Conservation (phyloP, 2,797 vertebrate genomes). For the Lagorchestes hirsutus region DNA sequence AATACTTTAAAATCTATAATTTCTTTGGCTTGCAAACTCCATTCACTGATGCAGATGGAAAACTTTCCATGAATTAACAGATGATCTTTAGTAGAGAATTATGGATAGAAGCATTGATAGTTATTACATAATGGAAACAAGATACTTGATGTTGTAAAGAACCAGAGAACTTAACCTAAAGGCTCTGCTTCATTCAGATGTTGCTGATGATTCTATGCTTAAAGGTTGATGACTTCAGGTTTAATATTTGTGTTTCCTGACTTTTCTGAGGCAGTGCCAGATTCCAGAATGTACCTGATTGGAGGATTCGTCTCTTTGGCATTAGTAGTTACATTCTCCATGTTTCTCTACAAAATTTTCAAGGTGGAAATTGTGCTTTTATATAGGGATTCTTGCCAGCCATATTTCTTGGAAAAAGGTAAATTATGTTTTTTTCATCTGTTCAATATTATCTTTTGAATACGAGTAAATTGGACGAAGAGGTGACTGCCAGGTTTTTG, state of each 20-base stretch:
- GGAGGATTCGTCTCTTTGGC: slow-evolving; percentile 79
- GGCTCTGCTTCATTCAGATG: slow-evolving; percentile 4
- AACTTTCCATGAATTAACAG: background rate
- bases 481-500: background rate
- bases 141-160: background rate
- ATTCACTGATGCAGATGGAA: background rate
- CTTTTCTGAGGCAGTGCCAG: slow-evolving; percentile 84
- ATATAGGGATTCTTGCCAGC: slow-evolving; percentile 86
- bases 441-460: background rate
- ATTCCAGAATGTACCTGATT: slow-evolving; percentile 82
- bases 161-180: background rate
- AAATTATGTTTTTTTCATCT: slow-evolving; percentile 68
- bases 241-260: slow-evolving; percentile 27
- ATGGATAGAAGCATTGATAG: background rate
- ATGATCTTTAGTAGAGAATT: background rate
- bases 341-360: slow-evolving; percentile 88
- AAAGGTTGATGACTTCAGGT: background rate
- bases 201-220: slow-evolving; percentile 15
- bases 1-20: background rate
- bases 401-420: slow-evolving; percentile 87
- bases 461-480: background rate
- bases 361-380: slow-evolving; percentile 93
- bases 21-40: background rate
- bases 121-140: background rate
- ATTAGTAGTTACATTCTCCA: slow-evolving; percentile 81